Percentiles rank a stretch among this genome's conserved stretches.
Evolutionary conservation across 2,888 invertebrate genomes (phyloP).

Genomic region (Tenthredo notha): DNA sequence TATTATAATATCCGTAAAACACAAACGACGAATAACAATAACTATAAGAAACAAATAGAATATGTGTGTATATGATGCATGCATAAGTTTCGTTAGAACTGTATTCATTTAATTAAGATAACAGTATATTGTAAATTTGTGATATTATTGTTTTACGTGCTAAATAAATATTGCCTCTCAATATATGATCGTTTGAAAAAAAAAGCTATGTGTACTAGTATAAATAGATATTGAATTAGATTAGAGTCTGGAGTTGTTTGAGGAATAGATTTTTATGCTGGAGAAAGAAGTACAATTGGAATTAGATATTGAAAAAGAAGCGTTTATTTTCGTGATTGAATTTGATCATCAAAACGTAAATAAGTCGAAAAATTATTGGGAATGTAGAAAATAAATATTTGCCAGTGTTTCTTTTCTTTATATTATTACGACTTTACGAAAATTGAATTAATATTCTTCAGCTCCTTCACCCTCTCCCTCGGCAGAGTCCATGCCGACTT

Average conservation of each 20-base stretch:
- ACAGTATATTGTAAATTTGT: constrained; percentile 17
- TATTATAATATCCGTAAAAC: not conserved
- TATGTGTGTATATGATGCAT: not conserved
- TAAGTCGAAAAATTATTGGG: not conserved
- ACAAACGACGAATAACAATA: not conserved
- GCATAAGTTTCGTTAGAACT: not conserved
- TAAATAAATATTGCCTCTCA: not conserved
- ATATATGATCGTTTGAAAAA: not conserved
- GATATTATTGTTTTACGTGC: constrained; percentile 9
- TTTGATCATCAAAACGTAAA: not conserved
- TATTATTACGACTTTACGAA: not conserved
- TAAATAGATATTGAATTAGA: not conserved
- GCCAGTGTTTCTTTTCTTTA: not conserved
- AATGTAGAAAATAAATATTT: constrained; percentile 18
- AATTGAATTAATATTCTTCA: constrained; percentile 69
- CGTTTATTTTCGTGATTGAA: constrained; percentile 5
- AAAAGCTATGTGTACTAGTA: not conserved
- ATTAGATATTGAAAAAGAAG: not conserved
- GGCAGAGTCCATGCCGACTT: constrained; percentile 84
- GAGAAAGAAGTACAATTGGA: not conserved
- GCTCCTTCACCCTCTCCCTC: constrained; percentile 79
- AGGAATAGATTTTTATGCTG: not conserved
- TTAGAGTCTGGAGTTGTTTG: not conserved
- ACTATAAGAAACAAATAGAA: not conserved
- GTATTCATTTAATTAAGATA: not conserved